Base-by-base conservation (phyloP, 2,113 vertebrate species). In the Lampris megalopsis region DNA sequence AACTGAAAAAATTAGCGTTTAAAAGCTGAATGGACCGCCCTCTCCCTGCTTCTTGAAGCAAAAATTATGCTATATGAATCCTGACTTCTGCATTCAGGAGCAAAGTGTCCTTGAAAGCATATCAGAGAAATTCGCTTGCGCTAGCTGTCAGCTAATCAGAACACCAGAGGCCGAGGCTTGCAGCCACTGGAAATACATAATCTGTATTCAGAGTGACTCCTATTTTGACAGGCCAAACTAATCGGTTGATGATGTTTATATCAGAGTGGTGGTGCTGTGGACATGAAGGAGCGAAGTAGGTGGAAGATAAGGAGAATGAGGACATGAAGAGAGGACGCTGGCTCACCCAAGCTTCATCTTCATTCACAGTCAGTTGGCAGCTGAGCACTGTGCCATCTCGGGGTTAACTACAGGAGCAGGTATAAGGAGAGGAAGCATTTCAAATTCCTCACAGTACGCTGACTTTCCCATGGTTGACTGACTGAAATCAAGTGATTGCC, bases 271-370 rank as follows among this genome's bases (percentile, higher is more conserved):
- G 43, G 50, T 56, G 75, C 38, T 52, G 62, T 37, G 5, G 50
- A 60, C 7, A 65, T 64, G 11, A 58, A 59, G 60, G 9, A 63
- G 48, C 36, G 45, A 47, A 69, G n/a, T 50, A 63, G 41, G 40
- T 2, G n/a, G 6, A 24, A 4, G 9, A 42, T 69, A 41, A 68
- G 58, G 42, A 9, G 47, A 37, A 49, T 0, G 1, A 56, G 61
- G 24, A 71, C 11, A 49, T 52, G 75, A 3, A 61, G 70, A 73
- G 56, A 47, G 45, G 47, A 10, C 73, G 45, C 59, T 63, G 38
- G 63, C 72, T 82, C 79, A 85, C 76, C 83, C 65, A 36, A 58
- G 57, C 62, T 82, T 40, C 68, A 78, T 75, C 82, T 81, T 84
- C 79, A 77, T 58, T 71, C 65, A 76, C 61, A 53, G 40, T 77